phyloP scores from a whole-genome alignment of 2,113 vertebrate species.

The Lagopus muta region DNA sequence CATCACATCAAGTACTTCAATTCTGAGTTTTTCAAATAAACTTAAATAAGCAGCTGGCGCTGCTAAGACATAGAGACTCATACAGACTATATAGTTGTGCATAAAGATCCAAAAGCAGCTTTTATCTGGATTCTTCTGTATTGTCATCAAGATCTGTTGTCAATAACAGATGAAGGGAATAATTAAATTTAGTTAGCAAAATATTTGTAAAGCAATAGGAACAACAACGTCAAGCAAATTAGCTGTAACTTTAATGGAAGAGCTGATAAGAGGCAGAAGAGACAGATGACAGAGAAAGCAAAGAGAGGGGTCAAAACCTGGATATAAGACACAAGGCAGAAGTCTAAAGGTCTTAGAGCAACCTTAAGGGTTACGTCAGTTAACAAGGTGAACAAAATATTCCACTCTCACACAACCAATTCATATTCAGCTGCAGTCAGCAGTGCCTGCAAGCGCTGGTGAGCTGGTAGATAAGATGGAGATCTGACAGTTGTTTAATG shows the following conservation, averaged over 20 bases:
- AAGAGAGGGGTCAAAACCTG: neutral
- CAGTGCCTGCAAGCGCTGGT: neutral
- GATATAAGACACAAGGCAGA: neutral
- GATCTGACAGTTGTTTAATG: neutral
- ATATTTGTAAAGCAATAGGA: neutral
- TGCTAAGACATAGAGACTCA: neutral
- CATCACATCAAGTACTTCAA: neutral
- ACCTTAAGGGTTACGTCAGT: neutral
- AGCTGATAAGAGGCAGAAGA: neutral
- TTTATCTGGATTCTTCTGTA: neutral
- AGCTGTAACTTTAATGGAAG: neutral
- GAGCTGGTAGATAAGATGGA: neutral
- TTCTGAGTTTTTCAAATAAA: neutral
- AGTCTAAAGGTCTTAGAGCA: neutral
- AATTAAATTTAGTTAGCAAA: neutral
- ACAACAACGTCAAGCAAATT: neutral
- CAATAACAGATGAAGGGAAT: neutral
- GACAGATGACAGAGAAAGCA: neutral
- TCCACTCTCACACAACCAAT: neutral
- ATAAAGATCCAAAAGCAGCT: neutral
- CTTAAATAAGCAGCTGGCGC: neutral
- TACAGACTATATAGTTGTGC: rapidly evolving
- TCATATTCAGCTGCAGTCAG: neutral
- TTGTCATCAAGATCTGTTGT: neutral
- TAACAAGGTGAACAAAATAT: neutral